Evolutionary conservation across 2,888 invertebrate genomes (phyloP), one percentile per base, ranked within the genome.

Genomic region (Altica lythri): DNA sequence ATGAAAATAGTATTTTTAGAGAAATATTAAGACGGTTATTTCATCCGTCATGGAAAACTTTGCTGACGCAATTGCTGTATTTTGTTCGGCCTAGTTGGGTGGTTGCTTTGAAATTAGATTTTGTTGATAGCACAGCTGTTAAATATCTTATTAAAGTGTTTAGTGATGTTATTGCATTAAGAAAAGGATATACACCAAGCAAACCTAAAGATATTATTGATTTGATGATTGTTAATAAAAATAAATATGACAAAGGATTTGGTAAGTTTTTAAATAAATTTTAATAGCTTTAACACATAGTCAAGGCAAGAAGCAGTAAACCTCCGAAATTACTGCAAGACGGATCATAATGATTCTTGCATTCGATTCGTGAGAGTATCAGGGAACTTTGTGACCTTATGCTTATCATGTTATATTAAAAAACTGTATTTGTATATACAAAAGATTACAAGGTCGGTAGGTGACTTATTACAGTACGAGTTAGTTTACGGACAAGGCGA

Each of bases 171-270:
- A 64, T 76, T 2, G 49, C 61, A 22, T 2, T 10, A 74, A 53
- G 49, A 17, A 50, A 52, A 43, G 16, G 43, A 48, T 64, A 27
- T 34, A 4, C 50, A 59, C 10, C 1, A n/a, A 14, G 37, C 77
- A 80, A 2, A 81, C 81, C 0, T 1, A 81, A 81, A 0, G 82
- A 83, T 65, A 79, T 83, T 59, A 78, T 83, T 2, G 82, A 82
- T 67, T 78, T 81, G 14, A 30, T 61, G 46, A 16, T 58, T 2
- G 55, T 55, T 4, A 27, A 40, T 27, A 51, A 51, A 35, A 52
- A 47, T 25, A 16, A 29, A 14, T 35, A 14, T 5, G 44, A 18
- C 12, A 2, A 32, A 17, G 27, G 12, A 18, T 44, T 44, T 44
- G 44, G 44, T 44, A 10, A 44, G 44, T 30, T 9, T 6, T 18